Percentiles rank a stretch among this genome's conserved stretches.
Evolutionary conservation across 2,888 invertebrate genomes (phyloP).

Genomic region (Octonoba sinensis): DNA sequence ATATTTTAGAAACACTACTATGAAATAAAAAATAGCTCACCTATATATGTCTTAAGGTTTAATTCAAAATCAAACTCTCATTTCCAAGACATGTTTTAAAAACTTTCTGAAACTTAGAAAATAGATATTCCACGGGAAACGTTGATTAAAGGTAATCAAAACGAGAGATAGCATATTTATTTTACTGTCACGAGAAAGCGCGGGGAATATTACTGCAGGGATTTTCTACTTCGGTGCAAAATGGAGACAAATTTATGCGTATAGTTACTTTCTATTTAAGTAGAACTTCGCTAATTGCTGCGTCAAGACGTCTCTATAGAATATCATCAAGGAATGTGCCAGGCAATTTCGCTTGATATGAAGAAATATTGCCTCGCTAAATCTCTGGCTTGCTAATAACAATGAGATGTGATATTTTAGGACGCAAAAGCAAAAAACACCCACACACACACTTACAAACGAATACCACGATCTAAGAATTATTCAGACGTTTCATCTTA

Average conservation of each 20-base stretch:
- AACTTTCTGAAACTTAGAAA: too few species aligned
- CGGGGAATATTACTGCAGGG: neutral
- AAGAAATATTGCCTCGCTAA: too few species aligned
- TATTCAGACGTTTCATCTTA: too few species aligned
- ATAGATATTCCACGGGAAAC: too few species aligned
- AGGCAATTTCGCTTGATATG: too few species aligned
- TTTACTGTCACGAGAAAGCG: constrained; percentile 13
- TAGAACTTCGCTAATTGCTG: constrained; percentile 37
- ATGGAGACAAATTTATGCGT: constrained; percentile 38
- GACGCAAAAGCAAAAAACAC: too few species aligned
- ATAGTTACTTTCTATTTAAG: constrained; percentile 37
- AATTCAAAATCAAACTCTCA: neutral
- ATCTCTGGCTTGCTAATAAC: too few species aligned
- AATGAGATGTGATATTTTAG: too few species aligned
- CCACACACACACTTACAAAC: too few species aligned
- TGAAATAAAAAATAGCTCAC: neutral
- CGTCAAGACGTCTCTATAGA: constrained; percentile 8
- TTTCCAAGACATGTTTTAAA: neutral
- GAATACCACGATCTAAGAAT: too few species aligned
- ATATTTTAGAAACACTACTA: too few species aligned
- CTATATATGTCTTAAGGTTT: neutral
- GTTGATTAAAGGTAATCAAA: constrained; percentile 51
- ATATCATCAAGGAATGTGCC: too few species aligned
- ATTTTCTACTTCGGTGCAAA: constrained; percentile 24
- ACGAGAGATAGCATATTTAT: constrained; percentile 53